phyloP scores from a whole-genome alignment of 2,797 vertebrate genomes.

The Avahi laniger region DNA sequence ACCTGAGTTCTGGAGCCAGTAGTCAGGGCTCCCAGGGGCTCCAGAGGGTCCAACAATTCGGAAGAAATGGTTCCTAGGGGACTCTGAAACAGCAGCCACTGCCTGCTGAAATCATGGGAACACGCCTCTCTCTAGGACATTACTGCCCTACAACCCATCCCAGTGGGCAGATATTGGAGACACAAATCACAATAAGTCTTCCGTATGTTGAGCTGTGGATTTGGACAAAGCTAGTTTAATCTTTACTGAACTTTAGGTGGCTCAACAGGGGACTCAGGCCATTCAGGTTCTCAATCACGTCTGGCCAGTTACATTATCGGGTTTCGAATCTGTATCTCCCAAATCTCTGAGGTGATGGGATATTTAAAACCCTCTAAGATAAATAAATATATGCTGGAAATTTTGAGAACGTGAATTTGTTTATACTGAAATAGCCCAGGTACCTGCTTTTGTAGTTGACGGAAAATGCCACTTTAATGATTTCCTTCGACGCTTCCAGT shows the following conservation, averaged over 20 bases:
- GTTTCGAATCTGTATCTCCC: constrained; percentile 53
- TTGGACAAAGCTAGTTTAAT: neutral
- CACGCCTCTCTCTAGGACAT: neutral
- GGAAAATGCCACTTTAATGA: neutral
- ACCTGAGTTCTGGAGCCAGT: neutral
- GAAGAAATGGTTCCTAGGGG: neutral
- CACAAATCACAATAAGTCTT: neutral
- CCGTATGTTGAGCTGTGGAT: neutral
- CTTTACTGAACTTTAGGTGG: neutral
- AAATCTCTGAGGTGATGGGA: constrained; percentile 46
- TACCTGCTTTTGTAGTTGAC: neutral
- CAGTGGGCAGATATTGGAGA: neutral
- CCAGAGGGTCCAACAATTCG: neutral
- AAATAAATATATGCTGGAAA: neutral
- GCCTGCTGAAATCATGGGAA: neutral
- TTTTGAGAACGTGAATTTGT: neutral
- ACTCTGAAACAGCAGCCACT: neutral
- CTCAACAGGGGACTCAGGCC: neutral
- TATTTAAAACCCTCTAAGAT: constrained; percentile 26
- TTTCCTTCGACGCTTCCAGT: neutral
- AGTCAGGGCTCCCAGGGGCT: neutral
- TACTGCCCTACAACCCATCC: neutral
- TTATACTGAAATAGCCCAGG: neutral
- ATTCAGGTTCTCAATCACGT: constrained; percentile 48
- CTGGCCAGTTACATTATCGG: constrained; percentile 44